A percentile compares a stretch with the other conserved stretches of the same genome.
Conservation (phyloP, 2,797 vertebrate species). For the Falco biarmicus region DNA sequence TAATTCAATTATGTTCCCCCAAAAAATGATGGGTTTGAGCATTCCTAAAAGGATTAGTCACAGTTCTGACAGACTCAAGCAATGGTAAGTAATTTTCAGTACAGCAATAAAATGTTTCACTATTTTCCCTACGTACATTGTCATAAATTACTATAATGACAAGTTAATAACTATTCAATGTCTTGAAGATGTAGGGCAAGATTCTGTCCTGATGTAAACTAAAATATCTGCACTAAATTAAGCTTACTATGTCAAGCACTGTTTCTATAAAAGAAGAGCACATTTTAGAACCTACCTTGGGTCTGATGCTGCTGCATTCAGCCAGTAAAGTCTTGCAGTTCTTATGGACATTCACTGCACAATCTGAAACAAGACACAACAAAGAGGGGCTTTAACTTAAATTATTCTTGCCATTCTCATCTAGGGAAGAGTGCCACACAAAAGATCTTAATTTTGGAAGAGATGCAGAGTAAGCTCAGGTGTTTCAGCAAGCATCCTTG, state of each 20-base stretch:
- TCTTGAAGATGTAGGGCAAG: neutral
- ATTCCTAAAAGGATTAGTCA: neutral
- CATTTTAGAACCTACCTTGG: conserved; percentile 81
- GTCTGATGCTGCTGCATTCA: conserved; percentile 87
- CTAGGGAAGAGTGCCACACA: neutral
- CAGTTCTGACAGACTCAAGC: neutral
- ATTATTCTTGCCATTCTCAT: neutral
- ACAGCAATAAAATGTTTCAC: neutral
- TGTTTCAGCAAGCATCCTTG: neutral
- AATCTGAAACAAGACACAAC: conserved; percentile 76
- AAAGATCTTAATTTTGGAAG: neutral
- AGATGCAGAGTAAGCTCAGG: neutral
- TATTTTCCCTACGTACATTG: neutral
- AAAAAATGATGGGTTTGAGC: neutral
- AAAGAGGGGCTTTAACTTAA: neutral
- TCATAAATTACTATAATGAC: neutral
- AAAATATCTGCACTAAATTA: neutral
- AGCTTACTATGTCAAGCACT: neutral
- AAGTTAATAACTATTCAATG: neutral
- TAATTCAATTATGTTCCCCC: neutral
- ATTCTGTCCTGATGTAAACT: neutral
- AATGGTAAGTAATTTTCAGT: neutral
- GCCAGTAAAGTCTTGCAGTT: conserved; percentile 87
- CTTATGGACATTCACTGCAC: conserved; percentile 90
- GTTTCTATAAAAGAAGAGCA: neutral